Evolutionary conservation across 1,140 invertebrate genomes (phyloP), one percentile per base, ranked within the genome.

Genomic region (Holcopasites calliopsidis): DNA sequence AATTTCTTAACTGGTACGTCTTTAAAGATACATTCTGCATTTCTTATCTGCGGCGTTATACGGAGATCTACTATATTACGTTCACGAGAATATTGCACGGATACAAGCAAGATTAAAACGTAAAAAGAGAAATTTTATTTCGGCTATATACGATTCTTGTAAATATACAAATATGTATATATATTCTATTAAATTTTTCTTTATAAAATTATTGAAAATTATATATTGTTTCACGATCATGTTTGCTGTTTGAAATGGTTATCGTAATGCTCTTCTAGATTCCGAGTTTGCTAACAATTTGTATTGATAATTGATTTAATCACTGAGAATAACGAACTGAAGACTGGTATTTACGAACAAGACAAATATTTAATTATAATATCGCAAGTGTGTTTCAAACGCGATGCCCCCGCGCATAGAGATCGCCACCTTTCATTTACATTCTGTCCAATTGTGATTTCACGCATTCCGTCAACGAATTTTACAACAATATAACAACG

Each of bases 401-500:
- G 16, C n/a, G 31, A 55, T 66, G 31, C 26, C 38, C 42, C 11
- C 21, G 40, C 6, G 1, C 33, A 69, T 40, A 21, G 11, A 13
- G 31, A 64, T 62, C 16, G 52, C 1, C 5, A 65, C 38, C 40
- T 66, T 55, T 7, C 13, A 26, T 73, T 73, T 66, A 23, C 18
- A 8, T 49, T 71, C 23, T 49, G 28, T 54, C 23, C 64, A 64
- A n/a, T 74, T 66, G 61, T 74, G 50, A 73, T 65, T 65, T 66
- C 31, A 40, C 6, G 33, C 62, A 55, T 66, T 66, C 61, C 50
- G 50, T 74, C 71, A 74, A 74, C 71, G 62, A 74, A 66, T 66
- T 66, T 74, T 74, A 55, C 38, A 44, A 55, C 49, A 64, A 64
- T 74, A 73, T 18, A 33, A 35, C 38, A 35, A 13, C 21, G 33